phyloP scores from a whole-genome alignment of 2,113 vertebrate genomes.

The Syngnathus floridae region DNA sequence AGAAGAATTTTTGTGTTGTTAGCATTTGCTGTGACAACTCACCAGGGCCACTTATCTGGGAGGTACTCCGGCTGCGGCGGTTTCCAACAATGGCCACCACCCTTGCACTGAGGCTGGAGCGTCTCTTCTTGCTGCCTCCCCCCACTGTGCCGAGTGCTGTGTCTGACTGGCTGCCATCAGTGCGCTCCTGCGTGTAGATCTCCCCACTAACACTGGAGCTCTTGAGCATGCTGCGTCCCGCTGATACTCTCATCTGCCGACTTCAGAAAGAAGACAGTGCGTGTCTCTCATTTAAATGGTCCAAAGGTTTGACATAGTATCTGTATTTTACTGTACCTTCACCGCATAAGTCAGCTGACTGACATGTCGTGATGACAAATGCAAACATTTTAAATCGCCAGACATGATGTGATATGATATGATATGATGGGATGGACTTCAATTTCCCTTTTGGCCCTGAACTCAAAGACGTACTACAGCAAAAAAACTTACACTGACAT shows the following conservation, averaged over 20 bases:
- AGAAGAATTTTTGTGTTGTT: neutral
- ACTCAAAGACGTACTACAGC: neutral
- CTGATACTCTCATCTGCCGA: conserved; percentile 81
- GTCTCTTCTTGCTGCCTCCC: conserved; percentile 86
- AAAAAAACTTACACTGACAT: neutral
- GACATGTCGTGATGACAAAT: neutral
- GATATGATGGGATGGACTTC: neutral
- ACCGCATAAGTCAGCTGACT: neutral
- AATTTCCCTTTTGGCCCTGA: neutral
- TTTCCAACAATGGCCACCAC: conserved; percentile 91
- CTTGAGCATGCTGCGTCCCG: conserved; percentile 88
- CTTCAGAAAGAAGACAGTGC: conserved; percentile 52
- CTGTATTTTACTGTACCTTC: conserved; percentile 33
- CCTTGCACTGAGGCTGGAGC: conserved; percentile 90
- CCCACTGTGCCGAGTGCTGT: conserved; percentile 89
- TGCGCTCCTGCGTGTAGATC: conserved; percentile 89
- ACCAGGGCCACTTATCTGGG: conserved; percentile 94
- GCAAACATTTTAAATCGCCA: neutral
- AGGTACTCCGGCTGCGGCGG: conserved; percentile 89
- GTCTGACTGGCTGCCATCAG: conserved; percentile 96
- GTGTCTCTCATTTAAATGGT: neutral
- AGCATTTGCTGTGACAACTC: conserved; percentile 54
- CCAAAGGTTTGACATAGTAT: neutral
- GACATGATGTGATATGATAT: neutral
- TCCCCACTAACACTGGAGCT: conserved; percentile 96